Conservation (phyloP, 2,888 invertebrate species). For the Mongoloraphidia duomilia region DNA sequence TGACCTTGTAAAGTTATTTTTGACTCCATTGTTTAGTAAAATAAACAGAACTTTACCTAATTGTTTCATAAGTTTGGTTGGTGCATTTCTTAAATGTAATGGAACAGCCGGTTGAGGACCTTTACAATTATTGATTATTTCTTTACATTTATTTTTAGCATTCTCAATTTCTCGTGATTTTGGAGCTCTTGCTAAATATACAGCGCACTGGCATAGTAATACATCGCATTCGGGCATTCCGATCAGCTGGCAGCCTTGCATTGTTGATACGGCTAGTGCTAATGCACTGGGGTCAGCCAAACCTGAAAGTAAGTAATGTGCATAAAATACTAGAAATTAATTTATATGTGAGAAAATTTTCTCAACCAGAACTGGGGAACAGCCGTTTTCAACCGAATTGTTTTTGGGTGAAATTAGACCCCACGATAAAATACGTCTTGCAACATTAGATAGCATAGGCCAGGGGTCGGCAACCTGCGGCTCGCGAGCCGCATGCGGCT, state of each 20-base stretch:
- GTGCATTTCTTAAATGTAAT: constrained; percentile 65
- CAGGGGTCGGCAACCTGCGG: too few relatives aligned
- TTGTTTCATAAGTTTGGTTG: constrained; percentile 61
- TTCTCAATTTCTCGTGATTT: constrained; percentile 49
- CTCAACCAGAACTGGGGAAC: background rate
- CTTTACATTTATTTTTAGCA: constrained; percentile 40
- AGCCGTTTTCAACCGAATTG: too few relatives aligned
- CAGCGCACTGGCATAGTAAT: constrained; percentile 60
- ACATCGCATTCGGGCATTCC: constrained; percentile 76
- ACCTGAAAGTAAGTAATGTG: constrained; percentile 31
- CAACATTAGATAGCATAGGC: too few relatives aligned
- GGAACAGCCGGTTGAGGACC: constrained; percentile 63
- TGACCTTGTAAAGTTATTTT: background rate
- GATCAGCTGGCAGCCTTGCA: constrained; percentile 64
- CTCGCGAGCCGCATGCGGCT: too few relatives aligned
- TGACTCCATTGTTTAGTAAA: background rate
- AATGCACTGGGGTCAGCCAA: constrained; percentile 50
- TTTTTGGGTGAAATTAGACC: too few relatives aligned
- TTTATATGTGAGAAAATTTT: background rate
- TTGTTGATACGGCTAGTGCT: constrained; percentile 53
- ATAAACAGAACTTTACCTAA: constrained; percentile 35
- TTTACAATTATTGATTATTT: constrained; percentile 40
- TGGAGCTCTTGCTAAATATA: constrained; percentile 60
- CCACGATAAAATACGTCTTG: too few relatives aligned
- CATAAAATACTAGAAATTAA: background rate